Conservation (phyloP, 1,140 invertebrate genomes). For the Apis laboriosa region DNA sequence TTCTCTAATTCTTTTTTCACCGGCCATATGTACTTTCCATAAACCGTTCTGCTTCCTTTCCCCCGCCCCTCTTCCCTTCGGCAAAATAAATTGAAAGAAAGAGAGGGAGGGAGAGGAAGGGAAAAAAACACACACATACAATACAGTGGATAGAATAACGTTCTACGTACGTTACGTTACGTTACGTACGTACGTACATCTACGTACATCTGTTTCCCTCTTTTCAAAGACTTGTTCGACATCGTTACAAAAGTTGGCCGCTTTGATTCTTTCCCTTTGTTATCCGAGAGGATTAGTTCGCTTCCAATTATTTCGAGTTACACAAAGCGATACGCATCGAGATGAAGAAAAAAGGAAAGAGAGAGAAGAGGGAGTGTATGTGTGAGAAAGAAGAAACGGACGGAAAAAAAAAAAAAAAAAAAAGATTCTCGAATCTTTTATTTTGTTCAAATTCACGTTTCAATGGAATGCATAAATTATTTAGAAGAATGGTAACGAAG, state of each 20-base stretch:
- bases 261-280: slow-evolving; percentile 57
- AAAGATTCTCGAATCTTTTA: neutral
- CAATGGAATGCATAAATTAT: slow-evolving; percentile 26
- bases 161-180: neutral
- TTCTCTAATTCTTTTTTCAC: slow-evolving; percentile 4
- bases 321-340: slow-evolving; percentile 21
- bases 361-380: neutral
- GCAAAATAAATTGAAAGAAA: slow-evolving; percentile 36
- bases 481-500: neutral
- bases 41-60: slow-evolving; percentile 23
- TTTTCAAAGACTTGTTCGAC: slow-evolving; percentile 23
- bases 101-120: neutral
- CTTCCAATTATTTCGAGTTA: slow-evolving; percentile 54
- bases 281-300: slow-evolving; percentile 49
- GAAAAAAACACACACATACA: no score
- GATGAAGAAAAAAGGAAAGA: no score
- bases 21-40: slow-evolving; percentile 11
- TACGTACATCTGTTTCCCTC: neutral
- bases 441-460: neutral
- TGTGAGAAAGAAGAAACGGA: neutral
- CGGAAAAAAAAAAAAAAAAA: neutral
- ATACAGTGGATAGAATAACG: neutral
- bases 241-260: slow-evolving; percentile 49
- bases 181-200: neutral
- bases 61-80: neutral